Conservation (phyloP, 2,113 vertebrate genomes). For the Xerus inauris region DNA sequence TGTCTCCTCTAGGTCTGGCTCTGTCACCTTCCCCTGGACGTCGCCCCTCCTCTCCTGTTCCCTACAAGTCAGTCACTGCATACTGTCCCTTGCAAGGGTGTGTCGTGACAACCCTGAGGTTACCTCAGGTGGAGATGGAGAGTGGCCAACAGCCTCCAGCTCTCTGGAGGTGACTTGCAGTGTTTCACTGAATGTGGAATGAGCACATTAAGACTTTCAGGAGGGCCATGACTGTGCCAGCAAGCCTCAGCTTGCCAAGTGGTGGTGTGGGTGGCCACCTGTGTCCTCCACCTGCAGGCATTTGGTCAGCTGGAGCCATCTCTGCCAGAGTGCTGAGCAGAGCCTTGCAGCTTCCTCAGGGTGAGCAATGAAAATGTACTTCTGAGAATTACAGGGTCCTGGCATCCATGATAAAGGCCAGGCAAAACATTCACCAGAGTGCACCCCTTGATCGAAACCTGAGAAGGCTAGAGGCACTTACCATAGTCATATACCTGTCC, state of each 20-base stretch:
- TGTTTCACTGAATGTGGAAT: background rate
- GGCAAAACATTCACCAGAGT: fast-evolving
- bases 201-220: background rate
- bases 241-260: background rate
- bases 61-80: background rate
- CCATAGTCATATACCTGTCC: background rate
- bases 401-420: background rate
- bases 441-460: background rate
- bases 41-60: no score
- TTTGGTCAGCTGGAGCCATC: background rate
- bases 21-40: fast-evolving
- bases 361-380: background rate
- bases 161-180: background rate
- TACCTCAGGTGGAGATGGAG: background rate
- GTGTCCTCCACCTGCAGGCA: background rate
- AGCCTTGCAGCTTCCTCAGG: background rate
- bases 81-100: background rate
- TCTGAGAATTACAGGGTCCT: background rate
- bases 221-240: fast-evolving
- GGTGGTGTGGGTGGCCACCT: background rate
- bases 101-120: background rate
- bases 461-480: background rate
- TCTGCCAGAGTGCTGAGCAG: background rate
- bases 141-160: background rate
- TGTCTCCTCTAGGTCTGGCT: no score